Evolutionary conservation across 2,113 vertebrate species (phyloP).

Genomic region (Emydura subglobosa): DNA sequence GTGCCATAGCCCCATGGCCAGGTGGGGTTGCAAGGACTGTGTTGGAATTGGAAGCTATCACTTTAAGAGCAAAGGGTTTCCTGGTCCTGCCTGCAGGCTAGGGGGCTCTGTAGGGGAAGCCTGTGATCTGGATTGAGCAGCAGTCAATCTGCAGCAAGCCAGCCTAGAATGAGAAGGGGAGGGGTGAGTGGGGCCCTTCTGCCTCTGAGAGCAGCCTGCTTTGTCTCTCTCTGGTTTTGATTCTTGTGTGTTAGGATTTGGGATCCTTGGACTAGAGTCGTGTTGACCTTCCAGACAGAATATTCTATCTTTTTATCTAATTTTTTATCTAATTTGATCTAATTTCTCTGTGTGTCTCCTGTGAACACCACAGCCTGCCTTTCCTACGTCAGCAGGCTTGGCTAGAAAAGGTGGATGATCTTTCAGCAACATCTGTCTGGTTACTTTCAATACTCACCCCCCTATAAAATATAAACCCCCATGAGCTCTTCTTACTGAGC

Average conservation of each 20-base stretch:
- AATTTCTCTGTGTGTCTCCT: background rate
- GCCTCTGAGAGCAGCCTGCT: background rate
- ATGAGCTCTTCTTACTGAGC: background rate
- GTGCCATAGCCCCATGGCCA: too few relatives aligned
- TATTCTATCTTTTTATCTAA: background rate
- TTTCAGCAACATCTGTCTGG: background rate
- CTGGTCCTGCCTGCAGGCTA: background rate
- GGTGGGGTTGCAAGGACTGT: background rate
- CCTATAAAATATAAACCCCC: background rate
- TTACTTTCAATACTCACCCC: background rate
- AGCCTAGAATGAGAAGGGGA: background rate
- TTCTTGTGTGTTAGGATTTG: background rate
- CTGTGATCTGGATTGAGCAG: background rate
- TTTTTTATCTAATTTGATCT: too few relatives aligned
- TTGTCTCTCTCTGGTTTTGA: background rate
- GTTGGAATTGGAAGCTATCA: background rate
- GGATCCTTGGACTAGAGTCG: background rate
- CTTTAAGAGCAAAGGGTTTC: too few relatives aligned
- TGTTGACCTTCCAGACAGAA: background rate
- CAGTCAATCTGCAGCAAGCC: background rate
- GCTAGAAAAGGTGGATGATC: background rate
- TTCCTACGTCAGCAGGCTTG: background rate
- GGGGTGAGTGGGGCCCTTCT: too few relatives aligned
- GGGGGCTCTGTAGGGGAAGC: background rate
- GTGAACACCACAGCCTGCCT: background rate